These are phyloP conservation scores for Jacana jacana DNA, from an alignment of 2,113 vertebrate genomes.

Conservation along the genomic window DNA sequence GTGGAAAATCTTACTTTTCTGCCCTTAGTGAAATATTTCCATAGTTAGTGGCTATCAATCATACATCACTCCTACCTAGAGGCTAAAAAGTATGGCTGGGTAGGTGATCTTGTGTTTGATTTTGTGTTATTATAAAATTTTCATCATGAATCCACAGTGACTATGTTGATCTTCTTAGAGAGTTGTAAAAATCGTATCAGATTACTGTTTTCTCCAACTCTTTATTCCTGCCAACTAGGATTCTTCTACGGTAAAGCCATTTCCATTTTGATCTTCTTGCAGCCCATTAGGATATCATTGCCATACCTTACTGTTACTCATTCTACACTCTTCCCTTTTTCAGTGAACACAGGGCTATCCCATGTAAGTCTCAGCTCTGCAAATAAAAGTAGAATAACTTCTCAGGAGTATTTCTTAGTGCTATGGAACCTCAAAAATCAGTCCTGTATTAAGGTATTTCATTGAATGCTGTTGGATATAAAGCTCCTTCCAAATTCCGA, in stretches of 20 bases:
- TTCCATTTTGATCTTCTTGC: background rate
- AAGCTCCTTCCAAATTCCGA: background rate
- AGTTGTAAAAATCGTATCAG: background rate
- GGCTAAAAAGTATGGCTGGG: background rate
- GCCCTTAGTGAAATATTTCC: background rate
- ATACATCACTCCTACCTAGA: background rate
- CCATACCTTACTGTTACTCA: background rate
- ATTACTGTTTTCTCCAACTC: background rate
- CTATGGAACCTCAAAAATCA: background rate
- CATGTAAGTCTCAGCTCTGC: background rate
- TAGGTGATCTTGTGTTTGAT: background rate
- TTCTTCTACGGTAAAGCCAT: background rate
- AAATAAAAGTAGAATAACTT: background rate
- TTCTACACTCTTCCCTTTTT: background rate
- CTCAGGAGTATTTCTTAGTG: background rate
- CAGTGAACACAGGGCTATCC: rapidly evolving
- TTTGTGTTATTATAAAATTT: conserved; percentile 13
- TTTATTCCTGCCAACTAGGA: background rate
- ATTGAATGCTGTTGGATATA: background rate
- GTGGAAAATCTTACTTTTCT: conserved; percentile 21
- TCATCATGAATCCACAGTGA: background rate
- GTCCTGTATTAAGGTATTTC: background rate
- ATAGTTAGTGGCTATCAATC: background rate
- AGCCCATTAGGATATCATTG: background rate
- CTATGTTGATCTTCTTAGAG: background rate